A percentile compares a stretch with the other conserved stretches of the same genome.
phyloP scores from a whole-genome alignment of 2,888 invertebrate genomes.

The Lepidonotus clava region DNA sequence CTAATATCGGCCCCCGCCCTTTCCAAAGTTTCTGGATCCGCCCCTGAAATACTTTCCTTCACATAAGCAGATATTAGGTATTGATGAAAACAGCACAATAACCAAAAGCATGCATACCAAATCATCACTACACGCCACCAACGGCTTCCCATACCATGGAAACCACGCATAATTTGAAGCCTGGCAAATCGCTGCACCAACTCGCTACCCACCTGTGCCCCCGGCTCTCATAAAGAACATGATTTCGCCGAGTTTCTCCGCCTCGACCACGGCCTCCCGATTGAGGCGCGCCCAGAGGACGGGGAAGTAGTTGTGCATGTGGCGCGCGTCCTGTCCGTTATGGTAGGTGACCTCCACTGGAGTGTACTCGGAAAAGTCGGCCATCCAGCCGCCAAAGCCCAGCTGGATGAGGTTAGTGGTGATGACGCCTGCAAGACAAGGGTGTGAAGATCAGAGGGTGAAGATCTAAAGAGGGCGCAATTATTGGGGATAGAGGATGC shows the following conservation, averaged over 20 bases:
- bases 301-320: constrained; percentile 72
- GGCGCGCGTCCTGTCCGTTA: constrained; percentile 65
- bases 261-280: constrained; percentile 72
- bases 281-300: constrained; percentile 74
- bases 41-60: too few relatives aligned
- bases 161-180: too few relatives aligned
- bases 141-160: too few relatives aligned
- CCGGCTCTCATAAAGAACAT: constrained; percentile 76
- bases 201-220: constrained; percentile 67
- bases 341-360: constrained; percentile 69
- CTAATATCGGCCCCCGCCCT: too few relatives aligned
- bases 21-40: too few relatives aligned
- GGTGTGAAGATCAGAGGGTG: too few relatives aligned
- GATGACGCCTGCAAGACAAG: constrained; percentile 62
- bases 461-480: too few relatives aligned
- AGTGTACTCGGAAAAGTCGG: constrained; percentile 76
- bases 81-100: too few relatives aligned
- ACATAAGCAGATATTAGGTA: too few relatives aligned
- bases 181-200: not conserved
- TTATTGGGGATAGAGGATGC: too few relatives aligned
- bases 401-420: constrained; percentile 74
- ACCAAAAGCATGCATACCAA: too few relatives aligned
- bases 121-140: too few relatives aligned
- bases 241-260: constrained; percentile 72
- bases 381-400: constrained; percentile 78